Percentiles rank a stretch among this genome's conserved stretches.
Evolutionary conservation across 2,888 invertebrate genomes (phyloP).

Genomic region (Chrysolina haemoptera): DNA sequence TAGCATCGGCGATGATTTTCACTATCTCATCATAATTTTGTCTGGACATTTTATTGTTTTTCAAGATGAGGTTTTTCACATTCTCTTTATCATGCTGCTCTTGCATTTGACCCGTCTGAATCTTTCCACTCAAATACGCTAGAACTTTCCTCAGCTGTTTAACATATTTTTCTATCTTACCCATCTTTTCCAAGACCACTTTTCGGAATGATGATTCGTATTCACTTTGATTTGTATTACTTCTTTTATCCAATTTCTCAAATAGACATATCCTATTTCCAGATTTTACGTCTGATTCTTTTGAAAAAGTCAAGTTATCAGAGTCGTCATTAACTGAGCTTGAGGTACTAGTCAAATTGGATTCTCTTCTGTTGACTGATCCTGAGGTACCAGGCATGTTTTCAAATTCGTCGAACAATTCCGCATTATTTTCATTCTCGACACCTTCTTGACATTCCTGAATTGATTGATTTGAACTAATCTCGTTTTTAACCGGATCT

Average conservation of each 20-base stretch:
- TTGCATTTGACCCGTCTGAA: not conserved
- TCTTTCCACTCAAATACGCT: not conserved
- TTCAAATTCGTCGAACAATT: too few relatives aligned
- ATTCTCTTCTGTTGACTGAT: too few relatives aligned
- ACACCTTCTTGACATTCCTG: too few relatives aligned
- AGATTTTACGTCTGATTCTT: too few relatives aligned
- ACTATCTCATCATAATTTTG: slow-evolving; percentile 25
- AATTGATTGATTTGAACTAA: too few relatives aligned
- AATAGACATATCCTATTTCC: not conserved
- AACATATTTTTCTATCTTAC: slow-evolving; percentile 30
- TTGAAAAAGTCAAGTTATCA: too few relatives aligned
- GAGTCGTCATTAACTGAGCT: too few relatives aligned
- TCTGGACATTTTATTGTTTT: not conserved
- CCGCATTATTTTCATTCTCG: too few relatives aligned
- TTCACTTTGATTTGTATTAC: not conserved
- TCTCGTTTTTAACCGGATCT: too few relatives aligned
- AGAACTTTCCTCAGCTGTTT: slow-evolving; percentile 26
- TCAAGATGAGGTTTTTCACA: not conserved
- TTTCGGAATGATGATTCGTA: slow-evolving; percentile 8
- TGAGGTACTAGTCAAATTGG: too few relatives aligned
- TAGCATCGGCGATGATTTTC: slow-evolving; percentile 23
- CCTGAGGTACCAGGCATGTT: too few relatives aligned
- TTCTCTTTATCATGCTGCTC: not conserved
- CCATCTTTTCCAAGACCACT: slow-evolving; percentile 30
- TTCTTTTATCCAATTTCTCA: not conserved